Evolutionary conservation across 1,140 invertebrate species (phyloP), one percentile per base, ranked within the genome.

Genomic region (Yoshiicerus persimilis): DNA sequence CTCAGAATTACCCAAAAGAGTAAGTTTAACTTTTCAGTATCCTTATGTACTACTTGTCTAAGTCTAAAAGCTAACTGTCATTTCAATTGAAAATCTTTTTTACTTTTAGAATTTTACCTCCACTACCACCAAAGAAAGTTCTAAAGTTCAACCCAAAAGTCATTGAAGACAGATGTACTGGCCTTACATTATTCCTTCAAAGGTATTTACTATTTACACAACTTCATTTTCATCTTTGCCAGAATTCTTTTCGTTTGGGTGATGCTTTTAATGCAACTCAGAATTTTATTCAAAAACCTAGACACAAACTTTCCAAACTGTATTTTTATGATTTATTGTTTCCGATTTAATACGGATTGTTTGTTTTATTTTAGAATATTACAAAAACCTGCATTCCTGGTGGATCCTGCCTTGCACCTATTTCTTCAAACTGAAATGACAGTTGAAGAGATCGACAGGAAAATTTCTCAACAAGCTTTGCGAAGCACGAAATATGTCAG

Each of bases 1-100:
- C 80, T 4, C 47, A 88, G 25, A 80, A 88, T 39, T 83, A 85
- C 62, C 87, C 87, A 23, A 88, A 88, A 38, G 84, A 88, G 86
- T 87, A 87, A 87, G 86, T 16, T 20, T 41, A 4, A n/a, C n/a
- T 56, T 56, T 56, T 56, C 13, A 20, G n/a, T 56, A 56, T 16
- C n/a, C 2, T 56, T n/a, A n/a, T n/a, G n/a, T n/a, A n/a, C n/a
- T n/a, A n/a, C n/a, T n/a, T n/a, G n/a, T n/a, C n/a, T n/a, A n/a
- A n/a, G n/a, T n/a, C n/a, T n/a, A n/a, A n/a, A n/a, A n/a, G n/a
- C n/a, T n/a, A n/a, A 16, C 8, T 11, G 8, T 47, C 13, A 47
- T 47, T 9, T n/a, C n/a, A n/a, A 47, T 47, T 41, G 2, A 13
- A 2, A 16, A 47, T 47, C 20, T 16, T 2, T 20, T 56, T n/a